A percentile compares a stretch with the other conserved stretches of the same genome.
Conservation (phyloP, 2,113 vertebrate genomes). For the Rhinolophus sinicus region DNA sequence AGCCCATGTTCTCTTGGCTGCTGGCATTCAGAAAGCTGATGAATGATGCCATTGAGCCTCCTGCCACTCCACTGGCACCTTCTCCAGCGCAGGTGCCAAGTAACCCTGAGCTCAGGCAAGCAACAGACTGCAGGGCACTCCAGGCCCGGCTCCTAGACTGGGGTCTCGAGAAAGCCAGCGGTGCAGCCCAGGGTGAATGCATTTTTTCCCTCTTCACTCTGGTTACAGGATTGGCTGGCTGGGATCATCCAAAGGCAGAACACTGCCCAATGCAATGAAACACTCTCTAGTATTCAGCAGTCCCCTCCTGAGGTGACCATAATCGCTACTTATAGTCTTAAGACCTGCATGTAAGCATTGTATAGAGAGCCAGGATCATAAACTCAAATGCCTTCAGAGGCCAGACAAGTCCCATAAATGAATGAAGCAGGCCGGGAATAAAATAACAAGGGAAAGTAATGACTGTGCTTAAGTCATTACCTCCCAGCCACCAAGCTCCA, state of each 20-base stretch:
- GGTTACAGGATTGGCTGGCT: not conserved
- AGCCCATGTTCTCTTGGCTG: conserved; percentile 86
- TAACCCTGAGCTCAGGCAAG: conserved; percentile 38
- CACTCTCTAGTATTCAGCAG: not conserved
- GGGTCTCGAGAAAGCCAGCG: conserved; percentile 26
- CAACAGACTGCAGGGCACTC: conserved; percentile 63
- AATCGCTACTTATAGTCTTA: not conserved
- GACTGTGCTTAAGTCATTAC: too few species aligned
- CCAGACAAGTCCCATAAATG: not conserved
- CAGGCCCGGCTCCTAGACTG: conserved; percentile 60
- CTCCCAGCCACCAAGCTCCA: not conserved
- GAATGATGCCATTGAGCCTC: conserved; percentile 83
- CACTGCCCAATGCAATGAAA: not conserved
- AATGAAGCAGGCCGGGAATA: not conserved
- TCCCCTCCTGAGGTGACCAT: not conserved
- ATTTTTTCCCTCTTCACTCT: conserved; percentile 53
- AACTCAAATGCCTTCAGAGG: not conserved
- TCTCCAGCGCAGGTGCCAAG: conserved; percentile 79
- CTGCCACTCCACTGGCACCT: conserved; percentile 75
- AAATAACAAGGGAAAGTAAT: not conserved
- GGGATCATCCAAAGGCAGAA: not conserved
- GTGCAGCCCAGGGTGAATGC: not conserved
- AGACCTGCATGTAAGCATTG: not conserved
- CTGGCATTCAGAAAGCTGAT: conserved; percentile 56
- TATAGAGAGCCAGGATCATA: not conserved